Base-by-base conservation (phyloP, 2,888 invertebrate species). In the Heliconius sara region DNA sequence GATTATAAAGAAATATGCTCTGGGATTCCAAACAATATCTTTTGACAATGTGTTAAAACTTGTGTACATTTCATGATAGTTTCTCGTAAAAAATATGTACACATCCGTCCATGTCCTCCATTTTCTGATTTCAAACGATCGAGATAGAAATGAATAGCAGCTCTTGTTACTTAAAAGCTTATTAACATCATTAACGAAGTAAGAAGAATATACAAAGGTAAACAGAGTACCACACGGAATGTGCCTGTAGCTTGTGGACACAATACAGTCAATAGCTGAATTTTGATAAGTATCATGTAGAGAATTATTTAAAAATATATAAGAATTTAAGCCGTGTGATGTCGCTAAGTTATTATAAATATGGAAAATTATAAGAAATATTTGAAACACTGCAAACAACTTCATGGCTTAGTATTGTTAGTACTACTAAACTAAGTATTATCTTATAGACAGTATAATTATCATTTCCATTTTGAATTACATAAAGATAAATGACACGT, bases 1-100 rank as follows among this genome's bases (percentile, higher is more conserved):
- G 65, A 85, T 77, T 3, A 92, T 30, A 47, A 91, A 85, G 82
- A 89, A 88, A 80, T 85, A 85, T 19, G 89, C 91, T 84, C 84
- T 87, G 22, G 92, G 89, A 80, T 91, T 90, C 91, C 91, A 92
- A 13, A 71, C 74, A 80, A 66, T 22, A 79, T 92, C 90, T 34
- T 83, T 86, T 30, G 85, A 83, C 57, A 92, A 71, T 25, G 83
- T 81, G 6, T 81, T 39, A 70, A 92, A 82, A 30, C 85, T 87
- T 73, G 57, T 52, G 57, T 79, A 72, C n/a, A 91, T 83, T 57
- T 87, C 84, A 3, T 63, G 13, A 22, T 84, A 63, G 80, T 89
- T 80, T 81, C 86, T 79, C 10, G 85, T 84, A n/a, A 84, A 83
- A 52, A 92, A 88, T 4, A 92, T 80, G 70, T 92, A 91, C 4